Evolutionary conservation across 2,113 vertebrate species (phyloP), one percentile per base, ranked within the genome.

Genomic region (Aix galericulata): DNA sequence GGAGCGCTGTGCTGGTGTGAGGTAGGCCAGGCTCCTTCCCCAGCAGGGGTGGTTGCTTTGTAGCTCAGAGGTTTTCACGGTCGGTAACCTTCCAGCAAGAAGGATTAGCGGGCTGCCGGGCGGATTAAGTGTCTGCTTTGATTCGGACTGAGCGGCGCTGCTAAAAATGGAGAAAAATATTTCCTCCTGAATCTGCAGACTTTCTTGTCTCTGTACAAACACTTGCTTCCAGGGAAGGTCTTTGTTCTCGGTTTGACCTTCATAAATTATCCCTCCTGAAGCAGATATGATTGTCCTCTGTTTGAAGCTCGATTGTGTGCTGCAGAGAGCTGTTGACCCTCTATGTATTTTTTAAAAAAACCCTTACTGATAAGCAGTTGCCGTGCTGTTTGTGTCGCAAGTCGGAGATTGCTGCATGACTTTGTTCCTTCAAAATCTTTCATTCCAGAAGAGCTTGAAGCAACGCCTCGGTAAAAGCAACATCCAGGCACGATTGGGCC

Each of bases 391-490:
- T 7, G 52, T 7, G 25, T 16, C 11, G 25, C 36, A 5, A 52
- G 8, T 72, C 50, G 8, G 16, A 29, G 91, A 36, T 63, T 38
- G 91, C 82, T 91, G 86, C 94, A 93, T 97, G 94, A 88, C 86
- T 72, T 92, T 88, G 72, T 96, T 80, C 92, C 95, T 96, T 93
- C 89, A 95, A 75, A 56, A 82, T 88, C 93, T 94, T 98, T 86
- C 97, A 44, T 97, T 97, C 95, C 95, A 97, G 91, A 98, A 99
- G 99, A 99, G 99, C 97, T 97, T 99, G 95, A 99, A 99, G 94
- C 99, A 99, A 86, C 99, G 99, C 18, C 98, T 99, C 80, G 99
- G 99, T 32, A 99, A 99, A 96, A 99, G 99, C 95, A 99, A 99
- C 98, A 99, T 99, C 95, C 99, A 99, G 97, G 99, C 99, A 12